Base-by-base conservation (phyloP, 2,113 vertebrate species). In the Diadophis punctatus region DNA sequence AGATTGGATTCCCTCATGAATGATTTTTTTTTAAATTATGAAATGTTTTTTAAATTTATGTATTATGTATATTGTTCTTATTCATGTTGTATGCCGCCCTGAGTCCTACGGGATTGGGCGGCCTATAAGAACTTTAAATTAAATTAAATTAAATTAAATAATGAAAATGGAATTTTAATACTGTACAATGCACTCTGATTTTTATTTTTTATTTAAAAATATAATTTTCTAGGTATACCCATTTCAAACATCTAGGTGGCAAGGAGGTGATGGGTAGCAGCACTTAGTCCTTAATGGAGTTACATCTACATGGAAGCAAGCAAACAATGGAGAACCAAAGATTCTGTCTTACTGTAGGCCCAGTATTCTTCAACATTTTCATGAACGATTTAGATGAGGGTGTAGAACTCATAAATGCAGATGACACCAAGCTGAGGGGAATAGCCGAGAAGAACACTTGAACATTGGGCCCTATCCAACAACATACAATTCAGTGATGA, bases 201-300 rank as follows among this genome's bases (percentile, higher is more conserved):
- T 90, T 91, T 91, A 16, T 90, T 18, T 27, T 90, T 91, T 91
- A 16, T 90, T 89, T 89, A 18, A n/a, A 90, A 48, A 80, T 51
- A 34, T 74, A 9, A 3, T 74, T 18, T 74, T 74, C 16, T 80
- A 39, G n/a, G 34, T 80, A 39, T 20, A 80, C 7, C 0, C 7
- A 80, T 80, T 80, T 80, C 34, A 80, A 16, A 80, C 2, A 80
- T 43, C 18, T 80, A 80, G 34, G 34, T 39, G 34, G 27, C 27
- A 63, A 63, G 27, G n/a, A 63, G 25, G 27, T 63, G 27, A 63
- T 60, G 27, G 27, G 27, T 60, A 63, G 60, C 27, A 63, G 27
- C 11, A 30, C 27, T 30, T 60, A 30, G 27, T n/a, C 30, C 30
- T 68, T 34, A 68, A 68, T 34, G 30, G 30, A 14, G 27, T 5